These are phyloP conservation scores for Panzeria rudis DNA, from an alignment of 2,888 invertebrate genomes.

Conservation along the genomic window DNA sequence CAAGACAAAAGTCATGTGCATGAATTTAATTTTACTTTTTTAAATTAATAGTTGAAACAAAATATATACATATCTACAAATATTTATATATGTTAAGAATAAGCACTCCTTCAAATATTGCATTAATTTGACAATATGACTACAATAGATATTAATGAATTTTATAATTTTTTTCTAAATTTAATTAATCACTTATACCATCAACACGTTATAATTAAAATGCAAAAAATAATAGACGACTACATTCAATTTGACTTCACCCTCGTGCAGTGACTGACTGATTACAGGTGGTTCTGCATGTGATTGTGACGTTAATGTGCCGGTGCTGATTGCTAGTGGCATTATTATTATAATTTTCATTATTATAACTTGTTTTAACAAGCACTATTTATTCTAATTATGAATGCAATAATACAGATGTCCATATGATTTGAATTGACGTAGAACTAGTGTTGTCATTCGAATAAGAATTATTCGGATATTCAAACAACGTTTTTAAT, in stretches of 20 bases:
- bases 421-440: constrained; percentile 20
- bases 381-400: constrained; percentile 26
- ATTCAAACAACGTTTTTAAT: too few relatives aligned
- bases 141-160: constrained; percentile 30
- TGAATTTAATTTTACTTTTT: constrained; percentile 13
- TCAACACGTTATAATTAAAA: constrained; percentile 49
- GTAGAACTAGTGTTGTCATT: too few relatives aligned
- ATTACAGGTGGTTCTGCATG: constrained; percentile 43
- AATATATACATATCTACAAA: constrained; percentile 2
- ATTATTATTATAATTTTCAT: constrained; percentile 27
- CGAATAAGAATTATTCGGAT: too few relatives aligned
- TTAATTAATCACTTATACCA: constrained; percentile 62
- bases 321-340: neutral
- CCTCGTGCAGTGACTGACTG: constrained; percentile 36
- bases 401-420: constrained; percentile 14
- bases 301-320: neutral
- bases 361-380: constrained; percentile 1
- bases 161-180: constrained; percentile 26
- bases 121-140: neutral
- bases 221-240: constrained; percentile 40
- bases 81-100: constrained; percentile 34
- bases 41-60: constrained; percentile 31
- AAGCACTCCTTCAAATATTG: constrained; percentile 57
- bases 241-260: constrained; percentile 53
- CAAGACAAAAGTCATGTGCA: constrained; percentile 36